phyloP scores from a whole-genome alignment of 2,888 invertebrate genomes.

The Hypselothyrea guttata region DNA sequence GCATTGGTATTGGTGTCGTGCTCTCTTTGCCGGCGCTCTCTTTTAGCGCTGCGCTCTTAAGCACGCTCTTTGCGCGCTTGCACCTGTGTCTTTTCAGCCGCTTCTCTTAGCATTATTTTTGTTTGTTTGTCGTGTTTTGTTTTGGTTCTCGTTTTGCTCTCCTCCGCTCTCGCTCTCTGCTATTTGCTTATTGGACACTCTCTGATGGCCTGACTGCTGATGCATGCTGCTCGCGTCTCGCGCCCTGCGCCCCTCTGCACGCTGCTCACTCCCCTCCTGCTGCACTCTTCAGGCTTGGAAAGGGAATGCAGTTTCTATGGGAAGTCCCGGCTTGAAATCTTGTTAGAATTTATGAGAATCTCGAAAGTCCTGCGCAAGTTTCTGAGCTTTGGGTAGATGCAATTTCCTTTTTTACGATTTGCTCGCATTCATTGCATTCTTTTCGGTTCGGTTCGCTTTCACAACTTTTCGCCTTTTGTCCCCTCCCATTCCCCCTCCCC shows the following conservation, averaged over 20 bases:
- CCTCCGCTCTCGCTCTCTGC: conserved; percentile 33
- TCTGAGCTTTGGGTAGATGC: conserved; percentile 69
- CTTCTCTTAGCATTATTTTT: conserved; percentile 40
- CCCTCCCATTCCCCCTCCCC: conserved; percentile 1
- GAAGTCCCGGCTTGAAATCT: conserved; percentile 69
- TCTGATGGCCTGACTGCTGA: conserved; percentile 12
- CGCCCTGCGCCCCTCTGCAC: not conserved
- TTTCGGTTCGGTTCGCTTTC: conserved; percentile 58
- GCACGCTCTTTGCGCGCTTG: conserved; percentile 12
- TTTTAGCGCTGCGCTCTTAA: conserved; percentile 19
- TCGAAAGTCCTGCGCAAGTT: conserved; percentile 75
- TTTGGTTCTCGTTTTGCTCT: conserved; percentile 38
- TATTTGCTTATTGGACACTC: conserved; percentile 68
- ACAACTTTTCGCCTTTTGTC: conserved; percentile 41
- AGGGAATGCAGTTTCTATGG: conserved; percentile 39
- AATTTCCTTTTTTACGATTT: conserved; percentile 76
- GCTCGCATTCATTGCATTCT: conserved; percentile 60
- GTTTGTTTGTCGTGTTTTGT: conserved; percentile 41
- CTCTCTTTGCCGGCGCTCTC: conserved; percentile 33
- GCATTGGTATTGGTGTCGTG: conserved; percentile 55
- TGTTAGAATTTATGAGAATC: conserved; percentile 79
- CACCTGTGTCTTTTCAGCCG: conserved; percentile 38
- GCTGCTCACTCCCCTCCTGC: not conserved
- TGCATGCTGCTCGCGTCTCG: not conserved
- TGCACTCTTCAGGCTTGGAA: not conserved